Evolutionary conservation across 2,797 vertebrate species (phyloP), one percentile per base, ranked within the genome.

Genomic region (Sebastes cheni): DNA sequence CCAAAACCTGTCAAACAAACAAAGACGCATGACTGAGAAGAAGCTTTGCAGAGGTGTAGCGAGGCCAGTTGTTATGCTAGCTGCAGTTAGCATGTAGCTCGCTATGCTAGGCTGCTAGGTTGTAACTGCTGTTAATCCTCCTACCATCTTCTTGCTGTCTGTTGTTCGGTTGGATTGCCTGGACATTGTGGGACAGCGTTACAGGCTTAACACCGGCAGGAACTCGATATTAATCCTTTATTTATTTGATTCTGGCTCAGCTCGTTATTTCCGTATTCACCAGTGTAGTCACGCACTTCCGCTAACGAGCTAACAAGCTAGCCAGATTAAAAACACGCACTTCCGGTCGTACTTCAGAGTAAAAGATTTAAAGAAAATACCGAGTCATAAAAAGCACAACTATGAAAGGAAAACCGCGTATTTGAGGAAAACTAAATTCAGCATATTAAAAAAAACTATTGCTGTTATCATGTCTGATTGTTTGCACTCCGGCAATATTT

Each of bases 71-170:
- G 30, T 16, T 55, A 8, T 5, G 16, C 30, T 52, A 70, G 73
- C 52, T 67, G 30, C 5, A 2, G 61, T 80, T 90, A 91, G 81
- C 89, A 80, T 83, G 4, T 6, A 58, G 75, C 78, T 72, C 82
- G 74, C 84, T 84, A 68, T 5, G 65, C 77, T 66, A 25, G 29
- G 32, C 67, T 36, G 65, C 77, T 66, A 25, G 14, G 32, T 70
- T 32, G 18, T 34, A 65, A 4, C 32, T 64, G n/a, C n/a, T 18
- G 27, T 83, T 83, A 73, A 84, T 74, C 46, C 72, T 16, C 30
- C 95, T 96, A 99, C 98, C 98, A 99, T 99, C 93, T 99, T 99
- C 94, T 99, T 99, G 96, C 94, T 98, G 95, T 99, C 98, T 71
- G 97, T 95, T 77, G 97, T 95, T 91, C 97, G 96, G 93, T 96